A percentile compares a stretch with the other conserved stretches of the same genome.
phyloP scores from a whole-genome alignment of 2,888 invertebrate genomes.

The Smittia aterrima region DNA sequence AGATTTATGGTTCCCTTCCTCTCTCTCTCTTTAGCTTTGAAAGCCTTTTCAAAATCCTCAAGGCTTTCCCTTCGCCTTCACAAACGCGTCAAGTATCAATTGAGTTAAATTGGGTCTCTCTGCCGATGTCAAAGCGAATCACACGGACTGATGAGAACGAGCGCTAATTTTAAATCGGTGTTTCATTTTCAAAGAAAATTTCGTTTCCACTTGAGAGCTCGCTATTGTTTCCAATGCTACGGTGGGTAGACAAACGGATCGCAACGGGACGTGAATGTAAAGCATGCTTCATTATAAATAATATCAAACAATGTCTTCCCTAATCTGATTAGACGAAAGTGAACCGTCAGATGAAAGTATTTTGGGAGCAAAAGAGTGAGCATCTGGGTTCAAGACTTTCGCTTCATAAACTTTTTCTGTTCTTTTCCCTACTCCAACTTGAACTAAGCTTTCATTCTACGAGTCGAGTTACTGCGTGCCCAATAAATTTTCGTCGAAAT shows the following conservation, averaged over 20 bases:
- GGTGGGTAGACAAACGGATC: neutral
- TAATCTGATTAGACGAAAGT: conserved; percentile 37
- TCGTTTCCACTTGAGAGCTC: neutral
- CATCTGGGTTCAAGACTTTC: conserved; percentile 4
- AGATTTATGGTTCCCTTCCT: conserved; percentile 31
- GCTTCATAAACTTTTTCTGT: neutral
- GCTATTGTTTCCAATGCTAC: neutral
- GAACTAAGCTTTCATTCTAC: neutral
- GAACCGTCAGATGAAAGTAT: conserved; percentile 2
- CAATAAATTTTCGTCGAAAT: conserved; percentile 35
- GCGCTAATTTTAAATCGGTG: conserved; percentile 12
- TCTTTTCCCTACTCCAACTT: neutral
- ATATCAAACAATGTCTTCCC: conserved; percentile 20
- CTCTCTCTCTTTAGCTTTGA: neutral
- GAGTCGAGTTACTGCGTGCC: neutral
- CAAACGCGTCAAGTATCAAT: conserved; percentile 4
- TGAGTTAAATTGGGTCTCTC: conserved; percentile 9
- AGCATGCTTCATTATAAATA: conserved; percentile 32
- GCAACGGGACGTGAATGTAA: conserved; percentile 17
- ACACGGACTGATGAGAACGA: neutral
- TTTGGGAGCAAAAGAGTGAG: neutral
- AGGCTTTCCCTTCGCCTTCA: neutral
- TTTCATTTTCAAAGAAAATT: neutral
- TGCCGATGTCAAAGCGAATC: neutral
- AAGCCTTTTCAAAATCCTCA: neutral